A percentile compares a stretch with the other conserved stretches of the same genome.
phyloP scores from a whole-genome alignment of 2,888 invertebrate species.

The Pyrochroa serraticornis region DNA sequence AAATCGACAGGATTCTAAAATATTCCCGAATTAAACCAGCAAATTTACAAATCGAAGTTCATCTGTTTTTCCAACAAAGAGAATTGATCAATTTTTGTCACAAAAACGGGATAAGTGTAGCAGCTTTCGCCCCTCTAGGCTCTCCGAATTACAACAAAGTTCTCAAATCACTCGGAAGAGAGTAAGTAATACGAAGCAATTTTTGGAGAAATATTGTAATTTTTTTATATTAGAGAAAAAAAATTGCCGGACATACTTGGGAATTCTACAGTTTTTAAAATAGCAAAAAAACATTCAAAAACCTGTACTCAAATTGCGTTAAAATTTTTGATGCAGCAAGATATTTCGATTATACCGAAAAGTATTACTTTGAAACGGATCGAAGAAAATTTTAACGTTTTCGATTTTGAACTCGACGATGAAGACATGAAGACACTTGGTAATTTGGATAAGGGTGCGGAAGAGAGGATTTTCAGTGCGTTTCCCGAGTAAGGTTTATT shows the following conservation, averaged over 20 bases:
- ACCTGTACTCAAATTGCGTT: slow-evolving; percentile 76
- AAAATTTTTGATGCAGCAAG: slow-evolving; percentile 71
- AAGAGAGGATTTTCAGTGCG: slow-evolving; percentile 56
- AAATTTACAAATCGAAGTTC: slow-evolving; percentile 70
- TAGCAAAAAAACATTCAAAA: slow-evolving; percentile 37
- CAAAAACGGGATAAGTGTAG: slow-evolving; percentile 55
- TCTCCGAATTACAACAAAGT: slow-evolving; percentile 56
- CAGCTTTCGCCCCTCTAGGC: slow-evolving; percentile 61
- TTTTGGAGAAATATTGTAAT: too few relatives aligned
- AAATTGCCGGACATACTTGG: slow-evolving; percentile 29
- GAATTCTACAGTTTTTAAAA: slow-evolving; percentile 55
- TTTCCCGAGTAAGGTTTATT: slow-evolving; percentile 8
- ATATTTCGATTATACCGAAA: slow-evolving; percentile 78
- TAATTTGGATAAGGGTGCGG: slow-evolving; percentile 52
- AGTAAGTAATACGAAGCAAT: too few relatives aligned
- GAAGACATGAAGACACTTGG: not conserved
- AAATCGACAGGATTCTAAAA: slow-evolving; percentile 68
- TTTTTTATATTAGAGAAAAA: slow-evolving; percentile 17
- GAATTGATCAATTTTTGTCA: slow-evolving; percentile 43
- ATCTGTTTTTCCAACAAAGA: slow-evolving; percentile 59
- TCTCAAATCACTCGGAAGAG: not conserved
- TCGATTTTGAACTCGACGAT: slow-evolving; percentile 66
- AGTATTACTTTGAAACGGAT: slow-evolving; percentile 74
- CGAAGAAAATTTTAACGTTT: slow-evolving; percentile 74
- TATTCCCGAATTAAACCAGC: slow-evolving; percentile 66